Base-by-base conservation (phyloP, 2,888 invertebrate species). In the Luperina nickerlii region DNA sequence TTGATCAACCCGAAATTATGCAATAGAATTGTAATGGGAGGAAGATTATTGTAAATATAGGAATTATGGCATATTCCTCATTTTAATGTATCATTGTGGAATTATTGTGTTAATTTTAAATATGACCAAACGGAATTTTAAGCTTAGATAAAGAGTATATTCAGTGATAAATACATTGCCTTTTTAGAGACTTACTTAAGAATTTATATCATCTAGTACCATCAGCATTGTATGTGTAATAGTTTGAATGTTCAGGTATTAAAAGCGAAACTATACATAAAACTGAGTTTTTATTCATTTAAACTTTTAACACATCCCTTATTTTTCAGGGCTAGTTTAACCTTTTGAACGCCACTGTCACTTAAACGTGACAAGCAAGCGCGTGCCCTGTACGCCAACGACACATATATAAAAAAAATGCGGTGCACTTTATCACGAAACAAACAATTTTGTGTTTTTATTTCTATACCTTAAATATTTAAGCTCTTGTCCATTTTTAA, bases 161-260 rank as follows among this genome's bases (percentile, higher is more conserved):
- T 80, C 84, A 85, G 89, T 88, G 90, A 89, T 85, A 86, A 88
- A 79, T 79, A 85, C 65, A 84, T 85, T 90, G 90, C 90, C 90
- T 90, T 90, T 87, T 87, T 86, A 89, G 84, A 82, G 71, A 88
- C 84, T 88, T 84, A 81, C 74, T 45, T 83, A 81, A 78, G 70
- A 86, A 83, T 76, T 67, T 79, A 80, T 83, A 85, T 87, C 79
- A 82, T 81, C 87, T 90, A 89, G 91, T 90, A 81, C 87, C 85
- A 90, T 91, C 90, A 84, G 88, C 79, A 87, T 86, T 87, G 87
- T 89, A 88, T 86, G 90, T 93, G 92, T 93, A 91, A 91, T 92
- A 92, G 91, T 92, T 92, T 92, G 90, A 92, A 92, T 89, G 91
- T 91, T 91, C 88, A 90, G 90, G 87, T 90, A 94, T 88, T 93